phyloP scores from a whole-genome alignment of 2,797 vertebrate species.

The Sebastes minor region DNA sequence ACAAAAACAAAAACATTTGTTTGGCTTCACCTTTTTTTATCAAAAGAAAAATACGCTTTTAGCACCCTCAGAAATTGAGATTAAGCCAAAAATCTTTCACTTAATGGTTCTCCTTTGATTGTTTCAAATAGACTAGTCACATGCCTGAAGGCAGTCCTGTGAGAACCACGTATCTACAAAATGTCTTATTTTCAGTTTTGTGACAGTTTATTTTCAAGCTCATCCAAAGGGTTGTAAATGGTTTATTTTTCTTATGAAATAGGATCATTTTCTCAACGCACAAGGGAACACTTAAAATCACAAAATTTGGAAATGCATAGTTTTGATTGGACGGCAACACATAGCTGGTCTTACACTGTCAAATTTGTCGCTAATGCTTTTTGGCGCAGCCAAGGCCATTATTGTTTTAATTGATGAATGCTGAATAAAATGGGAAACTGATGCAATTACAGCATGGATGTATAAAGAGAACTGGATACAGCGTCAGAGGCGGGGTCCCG shows the following conservation, averaged over 20 bases:
- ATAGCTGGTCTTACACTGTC: background rate
- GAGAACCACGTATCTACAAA: background rate
- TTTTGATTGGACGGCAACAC: background rate
- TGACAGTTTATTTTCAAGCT: background rate
- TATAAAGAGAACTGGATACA: too few species aligned
- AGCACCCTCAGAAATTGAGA: background rate
- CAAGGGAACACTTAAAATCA: background rate
- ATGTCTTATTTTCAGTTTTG: background rate
- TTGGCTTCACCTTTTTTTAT: background rate
- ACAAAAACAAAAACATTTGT: slow-evolving; percentile 15
- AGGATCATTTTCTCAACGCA: background rate
- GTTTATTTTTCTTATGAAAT: background rate
- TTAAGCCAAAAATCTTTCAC: background rate
- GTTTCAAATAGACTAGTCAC: background rate
- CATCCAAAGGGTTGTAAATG: background rate
- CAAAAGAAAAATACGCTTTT: background rate
- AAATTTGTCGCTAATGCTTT: background rate
- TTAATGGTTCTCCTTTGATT: background rate
- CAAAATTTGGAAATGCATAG: background rate
- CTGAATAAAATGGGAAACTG: background rate
- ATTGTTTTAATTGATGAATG: background rate
- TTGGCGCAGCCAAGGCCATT: background rate
- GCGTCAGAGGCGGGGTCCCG: too few species aligned
- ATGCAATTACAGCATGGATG: background rate
- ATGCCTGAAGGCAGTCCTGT: background rate